Evolutionary conservation across 1,140 invertebrate species (phyloP), one percentile per base, ranked within the genome.

Genomic region (Ostrea edulis): DNA sequence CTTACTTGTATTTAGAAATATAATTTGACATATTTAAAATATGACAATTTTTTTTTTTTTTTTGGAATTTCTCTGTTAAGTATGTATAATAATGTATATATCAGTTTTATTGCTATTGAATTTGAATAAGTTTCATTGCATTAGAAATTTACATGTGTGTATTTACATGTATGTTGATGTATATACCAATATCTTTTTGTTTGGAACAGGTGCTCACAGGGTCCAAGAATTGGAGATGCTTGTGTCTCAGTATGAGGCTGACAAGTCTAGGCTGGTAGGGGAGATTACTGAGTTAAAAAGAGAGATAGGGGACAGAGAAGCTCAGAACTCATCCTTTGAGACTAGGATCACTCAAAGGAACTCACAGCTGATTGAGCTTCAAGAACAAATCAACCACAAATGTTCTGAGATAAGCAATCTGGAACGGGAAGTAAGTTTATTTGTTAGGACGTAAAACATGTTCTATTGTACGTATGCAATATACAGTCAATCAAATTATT

Each of bases 331-430:
- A 14, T 90, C 91, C 0, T 83, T 93, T 83, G 93, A 94, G 52
- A 86, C 91, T 1, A 87, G 93, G 8, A 92, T 94, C 1, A 92
- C 90, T 35, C 93, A 94, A 87, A 88, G 93, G 2, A 94, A 93
- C 77, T 85, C 89, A 54, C 93, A 94, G 88, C 89, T 94, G 53
- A 91, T 93, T 35, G 93, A 94, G 58, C 88, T 94, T 0, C 93
- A 94, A 89, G 92, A 93, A 88, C 93, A 94, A 29, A 87, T 93
- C 51, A 92, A 91, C 86, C 84, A 91, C 4, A 94, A 93, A 58
- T 90, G 89, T 85, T 82, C 89, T 5, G 89, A 91, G n/a, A 89
- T 93, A n/a, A 88, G 88, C 29, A 89, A 89, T 52, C 87, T 94
- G n/a, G 93, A 94, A 86, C 87, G 92, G 88, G 91, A 93, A 92